These are phyloP conservation scores for Pristionchus arcanus DNA, from an alignment of 2,888 invertebrate genomes.

Conservation along the genomic window DNA sequence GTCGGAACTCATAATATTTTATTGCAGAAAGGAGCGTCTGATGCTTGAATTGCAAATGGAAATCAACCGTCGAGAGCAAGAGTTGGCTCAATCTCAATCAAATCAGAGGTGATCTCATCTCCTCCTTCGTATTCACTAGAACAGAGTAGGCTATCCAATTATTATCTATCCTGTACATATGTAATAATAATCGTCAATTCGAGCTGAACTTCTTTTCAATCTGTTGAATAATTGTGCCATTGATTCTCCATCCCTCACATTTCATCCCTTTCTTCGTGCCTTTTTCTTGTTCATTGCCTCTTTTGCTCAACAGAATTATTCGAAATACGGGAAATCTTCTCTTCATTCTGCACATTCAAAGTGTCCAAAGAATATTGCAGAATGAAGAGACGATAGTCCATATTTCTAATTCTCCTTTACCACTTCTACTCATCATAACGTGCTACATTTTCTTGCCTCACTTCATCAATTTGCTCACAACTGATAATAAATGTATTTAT, in stretches of 20 bases:
- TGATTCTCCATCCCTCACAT: background rate
- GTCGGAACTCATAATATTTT: background rate
- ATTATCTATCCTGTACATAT: constrained; percentile 37
- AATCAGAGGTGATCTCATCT: constrained; percentile 12
- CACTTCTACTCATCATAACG: background rate
- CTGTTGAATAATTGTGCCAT: background rate
- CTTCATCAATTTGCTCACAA: background rate
- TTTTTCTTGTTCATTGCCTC: background rate
- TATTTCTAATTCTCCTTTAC: background rate
- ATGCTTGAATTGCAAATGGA: constrained; percentile 21
- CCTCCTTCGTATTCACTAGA: constrained; percentile 1
- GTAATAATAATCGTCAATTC: background rate
- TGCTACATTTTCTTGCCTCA: background rate
- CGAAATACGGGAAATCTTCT: background rate
- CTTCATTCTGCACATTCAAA: background rate
- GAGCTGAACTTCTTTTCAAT: background rate
- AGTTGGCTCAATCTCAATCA: constrained; percentile 15
- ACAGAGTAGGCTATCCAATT: constrained; percentile 29
- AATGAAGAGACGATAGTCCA: background rate
- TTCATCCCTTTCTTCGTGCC: background rate
- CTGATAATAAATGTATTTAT: constrained; percentile 1
- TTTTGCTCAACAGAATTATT: background rate
- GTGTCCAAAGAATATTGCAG: background rate
- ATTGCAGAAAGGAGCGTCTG: constrained; percentile 15
- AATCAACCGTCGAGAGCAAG: background rate